Conservation (phyloP, 2,888 invertebrate genomes). For the Acanthosepion pharaonis region DNA sequence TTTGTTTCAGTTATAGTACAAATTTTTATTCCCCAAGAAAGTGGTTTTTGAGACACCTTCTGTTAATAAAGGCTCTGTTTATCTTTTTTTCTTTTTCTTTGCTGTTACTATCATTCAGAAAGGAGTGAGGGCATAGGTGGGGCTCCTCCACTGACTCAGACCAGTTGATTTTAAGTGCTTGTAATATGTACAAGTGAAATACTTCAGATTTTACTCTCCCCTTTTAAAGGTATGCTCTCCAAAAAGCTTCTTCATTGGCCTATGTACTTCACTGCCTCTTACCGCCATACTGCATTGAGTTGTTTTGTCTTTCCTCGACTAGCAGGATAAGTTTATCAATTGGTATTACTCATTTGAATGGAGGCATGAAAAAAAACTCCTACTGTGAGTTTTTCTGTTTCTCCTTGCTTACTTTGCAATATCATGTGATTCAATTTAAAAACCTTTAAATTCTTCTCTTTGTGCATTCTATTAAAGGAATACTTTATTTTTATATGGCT, state of each 20-base stretch:
- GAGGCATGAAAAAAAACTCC: neutral
- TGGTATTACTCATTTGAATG: conserved; percentile 33
- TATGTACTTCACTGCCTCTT: neutral
- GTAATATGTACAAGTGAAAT: neutral
- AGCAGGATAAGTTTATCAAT: neutral
- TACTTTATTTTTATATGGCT: neutral
- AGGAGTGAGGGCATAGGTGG: neutral
- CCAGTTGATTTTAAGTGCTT: neutral
- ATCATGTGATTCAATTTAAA: neutral
- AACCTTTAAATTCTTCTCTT: neutral
- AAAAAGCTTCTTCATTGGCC: neutral
- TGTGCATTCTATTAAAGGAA: neutral
- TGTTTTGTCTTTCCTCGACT: neutral
- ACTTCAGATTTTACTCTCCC: neutral
- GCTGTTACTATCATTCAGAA: neutral
- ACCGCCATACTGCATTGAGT: neutral
- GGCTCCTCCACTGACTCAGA: neutral
- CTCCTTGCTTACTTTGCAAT: neutral
- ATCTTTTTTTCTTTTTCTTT: neutral
- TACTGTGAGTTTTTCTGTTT: neutral
- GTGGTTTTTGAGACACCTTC: too few relatives aligned
- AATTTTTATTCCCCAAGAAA: too few relatives aligned
- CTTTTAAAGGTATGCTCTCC: neutral
- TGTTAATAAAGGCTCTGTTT: too few relatives aligned
- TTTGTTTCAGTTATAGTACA: too few relatives aligned